Evolutionary conservation across 2,797 vertebrate genomes (phyloP), one percentile per base, ranked within the genome.

Genomic region (Holocentrus rufus): DNA sequence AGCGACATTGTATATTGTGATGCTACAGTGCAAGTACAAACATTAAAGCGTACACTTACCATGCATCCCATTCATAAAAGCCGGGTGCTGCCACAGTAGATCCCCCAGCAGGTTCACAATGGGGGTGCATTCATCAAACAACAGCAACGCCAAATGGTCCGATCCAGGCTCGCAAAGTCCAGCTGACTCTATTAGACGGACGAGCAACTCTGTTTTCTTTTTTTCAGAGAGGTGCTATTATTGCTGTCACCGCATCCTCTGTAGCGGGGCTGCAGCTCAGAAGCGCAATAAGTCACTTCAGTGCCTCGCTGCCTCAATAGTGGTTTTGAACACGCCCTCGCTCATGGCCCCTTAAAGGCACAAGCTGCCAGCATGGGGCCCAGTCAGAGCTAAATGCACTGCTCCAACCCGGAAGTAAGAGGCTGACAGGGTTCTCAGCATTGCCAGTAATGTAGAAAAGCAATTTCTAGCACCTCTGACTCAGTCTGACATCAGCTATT

Each of bases 31-130:
- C 5, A 42, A 34, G 23, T 2, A 39, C 7, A 55, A 57, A 63
- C 8, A 67, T 4, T 36, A 42, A 81, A 2, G 65, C 44, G 15
- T 42, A 50, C 64, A 79, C 91, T 91, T 87, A 93, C 92, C 89
- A 76, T 86, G 86, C 89, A 90, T 93, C 89, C 79, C 91, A 92
- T 91, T 90, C 88, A 91, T 77, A 84, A 82, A 80, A 78, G 80
- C 87, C 87, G 86, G 86, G 59, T 67, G 86, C 73, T 54, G 86
- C 80, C 81, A 70, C 79, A 74, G 83, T 17, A 89, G 90, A 84
- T 50, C 85, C 87, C 89, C 87, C 87, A 73, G 89, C 90, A 85
- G 88, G 69, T 85, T 80, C 74, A 82, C 83, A 58, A 73, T 13
- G 70, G 60, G 63, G 76, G 34, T 25, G 78, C 82, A 39, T 60